Evolutionary conservation across 2,797 vertebrate species (phyloP).

Genomic region (Gambusia yucatana): DNA sequence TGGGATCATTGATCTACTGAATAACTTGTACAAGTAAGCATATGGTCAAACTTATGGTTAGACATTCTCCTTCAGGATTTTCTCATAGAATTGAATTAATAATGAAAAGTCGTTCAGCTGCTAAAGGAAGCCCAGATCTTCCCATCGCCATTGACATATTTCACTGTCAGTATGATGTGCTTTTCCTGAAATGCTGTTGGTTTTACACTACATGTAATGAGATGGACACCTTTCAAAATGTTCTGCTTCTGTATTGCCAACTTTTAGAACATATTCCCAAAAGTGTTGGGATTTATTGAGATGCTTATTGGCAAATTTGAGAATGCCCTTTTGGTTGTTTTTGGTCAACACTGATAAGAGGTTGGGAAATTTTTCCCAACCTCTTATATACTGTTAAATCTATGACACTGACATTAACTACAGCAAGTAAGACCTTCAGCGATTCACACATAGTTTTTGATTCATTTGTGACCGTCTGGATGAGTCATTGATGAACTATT

Average conservation of each 20-base stretch:
- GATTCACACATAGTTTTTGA: not conserved
- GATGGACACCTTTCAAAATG: not conserved
- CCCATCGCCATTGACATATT: not conserved
- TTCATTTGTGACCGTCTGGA: not conserved
- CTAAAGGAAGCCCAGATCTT: not conserved
- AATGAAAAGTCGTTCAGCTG: not conserved
- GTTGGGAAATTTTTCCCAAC: not conserved
- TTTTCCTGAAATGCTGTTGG: not conserved
- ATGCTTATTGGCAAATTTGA: not conserved
- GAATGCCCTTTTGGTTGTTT: not conserved
- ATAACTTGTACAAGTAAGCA: not conserved
- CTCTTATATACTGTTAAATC: not conserved
- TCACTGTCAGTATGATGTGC: not conserved
- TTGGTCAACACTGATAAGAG: not conserved
- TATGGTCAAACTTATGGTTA: not conserved
- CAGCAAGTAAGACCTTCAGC: not conserved
- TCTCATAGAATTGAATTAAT: not conserved
- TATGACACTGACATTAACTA: not conserved
- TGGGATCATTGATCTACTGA: not conserved
- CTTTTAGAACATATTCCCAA: not conserved
- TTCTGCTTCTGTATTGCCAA: not conserved
- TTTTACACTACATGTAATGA: not conserved
- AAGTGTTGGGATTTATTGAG: not conserved
- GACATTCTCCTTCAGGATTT: not conserved
- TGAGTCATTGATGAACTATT: not conserved